Conservation (phyloP, 2,797 vertebrate species). For the Thaleichthys pacificus region DNA sequence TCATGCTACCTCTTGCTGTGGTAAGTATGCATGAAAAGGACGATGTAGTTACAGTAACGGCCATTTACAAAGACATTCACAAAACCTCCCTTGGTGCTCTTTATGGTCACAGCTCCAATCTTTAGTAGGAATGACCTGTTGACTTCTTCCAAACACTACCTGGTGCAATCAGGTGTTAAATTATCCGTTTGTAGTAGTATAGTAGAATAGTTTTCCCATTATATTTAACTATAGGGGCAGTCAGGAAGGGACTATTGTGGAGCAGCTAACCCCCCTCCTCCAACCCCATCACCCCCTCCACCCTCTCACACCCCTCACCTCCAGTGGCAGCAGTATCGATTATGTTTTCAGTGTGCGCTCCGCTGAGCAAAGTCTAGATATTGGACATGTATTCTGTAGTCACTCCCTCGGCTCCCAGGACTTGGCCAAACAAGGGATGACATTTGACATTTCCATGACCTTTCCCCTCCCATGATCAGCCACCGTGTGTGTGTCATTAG, state of each 20-base stretch:
- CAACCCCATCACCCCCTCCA: too few relatives aligned
- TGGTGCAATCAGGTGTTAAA: not conserved
- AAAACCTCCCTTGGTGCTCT: not conserved
- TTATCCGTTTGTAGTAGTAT: not conserved
- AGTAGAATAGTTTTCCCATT: too few relatives aligned
- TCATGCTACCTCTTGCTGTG: too few relatives aligned
- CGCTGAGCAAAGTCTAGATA: not conserved
- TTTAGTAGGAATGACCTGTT: not conserved
- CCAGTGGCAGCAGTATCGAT: not conserved
- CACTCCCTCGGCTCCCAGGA: not conserved
- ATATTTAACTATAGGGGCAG: too few relatives aligned
- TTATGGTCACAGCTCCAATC: not conserved
- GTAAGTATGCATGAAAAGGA: not conserved
- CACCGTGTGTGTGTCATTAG: not conserved
- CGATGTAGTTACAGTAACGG: not conserved
- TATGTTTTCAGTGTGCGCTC: not conserved
- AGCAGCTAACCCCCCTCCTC: too few relatives aligned
- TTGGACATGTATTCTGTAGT: not conserved
- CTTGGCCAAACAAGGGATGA: constrained; percentile 3
- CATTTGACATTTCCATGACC: constrained; percentile 7
- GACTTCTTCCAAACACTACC: not conserved
- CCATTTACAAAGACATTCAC: not conserved
- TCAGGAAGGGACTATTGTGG: too few relatives aligned
- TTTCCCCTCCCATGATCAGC: constrained; percentile 12
- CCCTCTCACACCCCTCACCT: too few relatives aligned